Evolutionary conservation across 92 coral and sea anemone species (phyloP).

Genomic region (Meandrina meandrites): DNA sequence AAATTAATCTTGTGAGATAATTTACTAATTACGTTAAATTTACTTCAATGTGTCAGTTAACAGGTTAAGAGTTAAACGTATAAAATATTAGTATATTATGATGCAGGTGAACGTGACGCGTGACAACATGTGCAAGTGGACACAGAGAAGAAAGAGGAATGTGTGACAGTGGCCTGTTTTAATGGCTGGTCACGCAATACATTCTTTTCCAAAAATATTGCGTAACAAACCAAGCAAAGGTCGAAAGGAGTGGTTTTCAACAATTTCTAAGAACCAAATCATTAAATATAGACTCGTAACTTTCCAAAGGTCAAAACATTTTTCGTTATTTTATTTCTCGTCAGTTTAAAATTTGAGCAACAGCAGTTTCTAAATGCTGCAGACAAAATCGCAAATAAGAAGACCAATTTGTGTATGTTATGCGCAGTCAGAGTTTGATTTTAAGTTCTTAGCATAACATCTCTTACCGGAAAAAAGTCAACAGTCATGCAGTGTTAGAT

Average conservation of each 20-base stretch:
- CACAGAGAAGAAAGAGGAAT: neutral
- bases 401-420: neutral
- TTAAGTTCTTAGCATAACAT: neutral
- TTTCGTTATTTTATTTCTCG: too few relatives aligned
- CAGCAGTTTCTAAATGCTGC: neutral
- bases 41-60: neutral
- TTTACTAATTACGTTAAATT: neutral
- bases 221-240: neutral
- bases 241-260: neutral
- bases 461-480: slow-evolving; percentile 37
- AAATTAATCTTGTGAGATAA: neutral
- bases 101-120: neutral
- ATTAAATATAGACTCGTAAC: neutral
- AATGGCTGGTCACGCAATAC: neutral
- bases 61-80: neutral
- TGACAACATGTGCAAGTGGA: slow-evolving; percentile 4
- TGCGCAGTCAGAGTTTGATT: neutral
- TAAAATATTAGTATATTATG: neutral
- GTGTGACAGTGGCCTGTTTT: neutral
- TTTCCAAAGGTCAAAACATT: neutral
- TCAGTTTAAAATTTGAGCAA: too few relatives aligned
- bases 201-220: neutral
- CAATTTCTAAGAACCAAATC: neutral
- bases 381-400: neutral
- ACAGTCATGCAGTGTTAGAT: slow-evolving; percentile 34